Conservation (phyloP, 2,888 invertebrate species). For the Notodonta ziczac region DNA sequence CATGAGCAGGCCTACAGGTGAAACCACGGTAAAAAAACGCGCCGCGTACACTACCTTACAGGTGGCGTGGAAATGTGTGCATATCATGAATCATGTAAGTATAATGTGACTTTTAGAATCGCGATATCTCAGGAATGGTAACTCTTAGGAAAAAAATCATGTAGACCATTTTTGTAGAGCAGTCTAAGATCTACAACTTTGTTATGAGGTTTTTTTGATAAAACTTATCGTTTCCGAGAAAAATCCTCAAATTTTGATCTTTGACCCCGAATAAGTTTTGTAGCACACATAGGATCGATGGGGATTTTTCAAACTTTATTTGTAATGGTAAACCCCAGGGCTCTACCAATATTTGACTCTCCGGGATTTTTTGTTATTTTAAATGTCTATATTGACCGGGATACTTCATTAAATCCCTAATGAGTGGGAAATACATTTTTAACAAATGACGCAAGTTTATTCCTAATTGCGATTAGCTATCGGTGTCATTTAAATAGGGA, state of each 20-base stretch:
- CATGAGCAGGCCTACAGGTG: no score
- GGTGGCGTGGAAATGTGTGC: constrained; percentile 23
- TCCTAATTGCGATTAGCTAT: no score
- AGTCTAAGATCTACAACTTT: no score
- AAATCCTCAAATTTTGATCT: background rate
- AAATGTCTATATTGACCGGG: background rate
- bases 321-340: constrained; percentile 6
- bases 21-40: constrained; percentile 21
- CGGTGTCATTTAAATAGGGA: background rate
- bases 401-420: background rate
- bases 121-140: no score
- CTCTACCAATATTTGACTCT: background rate
- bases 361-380: constrained; percentile 4
- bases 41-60: constrained; percentile 13
- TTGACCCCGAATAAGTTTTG: constrained; percentile 11
- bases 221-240: no score
- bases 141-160: no score
- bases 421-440: no score
- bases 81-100: no score
- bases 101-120: no score
- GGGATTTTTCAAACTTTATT: constrained; percentile 9
- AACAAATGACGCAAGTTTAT: no score
- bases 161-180: no score
- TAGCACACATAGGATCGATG: constrained; percentile 9
- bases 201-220: no score